phyloP scores from a whole-genome alignment of 2,888 invertebrate genomes.

The Catotricha subobsoleta region DNA sequence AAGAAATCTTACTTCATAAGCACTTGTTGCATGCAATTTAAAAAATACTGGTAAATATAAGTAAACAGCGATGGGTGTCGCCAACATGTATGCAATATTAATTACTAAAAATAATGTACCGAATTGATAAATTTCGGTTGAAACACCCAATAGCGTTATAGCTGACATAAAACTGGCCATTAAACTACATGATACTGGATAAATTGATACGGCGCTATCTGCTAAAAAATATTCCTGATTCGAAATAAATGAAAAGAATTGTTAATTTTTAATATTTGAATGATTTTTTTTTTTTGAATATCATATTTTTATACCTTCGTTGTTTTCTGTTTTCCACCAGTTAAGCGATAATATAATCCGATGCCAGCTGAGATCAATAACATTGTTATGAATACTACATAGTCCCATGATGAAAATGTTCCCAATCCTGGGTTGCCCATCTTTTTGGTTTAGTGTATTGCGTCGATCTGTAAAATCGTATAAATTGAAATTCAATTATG shows the following conservation, averaged over 20 bases:
- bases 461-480: too few species aligned
- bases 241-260: background rate
- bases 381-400: slow-evolving; percentile 51
- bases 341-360: slow-evolving; percentile 69
- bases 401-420: slow-evolving; percentile 50
- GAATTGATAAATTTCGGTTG: slow-evolving; percentile 61
- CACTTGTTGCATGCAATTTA: slow-evolving; percentile 64
- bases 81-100: slow-evolving; percentile 55
- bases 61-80: slow-evolving; percentile 59
- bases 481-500: too few species aligned
- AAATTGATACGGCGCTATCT: slow-evolving; percentile 57
- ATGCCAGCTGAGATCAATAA: slow-evolving; percentile 54
- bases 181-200: slow-evolving; percentile 70
- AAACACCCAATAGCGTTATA: slow-evolving; percentile 72
- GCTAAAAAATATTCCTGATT: slow-evolving; percentile 67
- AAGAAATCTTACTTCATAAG: slow-evolving; percentile 49
- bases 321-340: slow-evolving; percentile 70
- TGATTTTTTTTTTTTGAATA: background rate
- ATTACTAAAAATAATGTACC: slow-evolving; percentile 66
- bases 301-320: slow-evolving; percentile 38
- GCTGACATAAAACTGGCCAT: slow-evolving; percentile 94
- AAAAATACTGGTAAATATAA: slow-evolving; percentile 74
- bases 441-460: too few species aligned
- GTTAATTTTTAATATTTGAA: too few species aligned
- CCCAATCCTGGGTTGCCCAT: slow-evolving; percentile 18